Conservation (phyloP, 2,888 invertebrate genomes). For the Ophion obscuratus region DNA sequence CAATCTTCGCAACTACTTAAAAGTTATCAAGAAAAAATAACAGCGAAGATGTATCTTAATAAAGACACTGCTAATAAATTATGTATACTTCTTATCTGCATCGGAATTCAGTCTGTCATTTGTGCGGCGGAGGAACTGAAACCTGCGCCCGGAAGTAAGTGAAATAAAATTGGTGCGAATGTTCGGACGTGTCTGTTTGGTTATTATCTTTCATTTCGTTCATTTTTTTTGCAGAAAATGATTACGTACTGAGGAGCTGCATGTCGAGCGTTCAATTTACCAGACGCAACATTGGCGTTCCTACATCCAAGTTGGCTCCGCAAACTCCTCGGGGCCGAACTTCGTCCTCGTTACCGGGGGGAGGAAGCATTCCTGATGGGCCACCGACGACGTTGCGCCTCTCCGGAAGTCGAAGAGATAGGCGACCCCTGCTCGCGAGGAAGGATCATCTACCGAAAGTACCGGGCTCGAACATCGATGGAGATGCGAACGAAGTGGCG, state of each 20-base stretch:
- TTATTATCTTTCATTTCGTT: background rate
- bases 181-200: too few relatives aligned
- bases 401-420: slow-evolving; percentile 66
- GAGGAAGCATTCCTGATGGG: slow-evolving; percentile 69
- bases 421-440: slow-evolving; percentile 73
- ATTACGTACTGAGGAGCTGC: slow-evolving; percentile 79
- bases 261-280: slow-evolving; percentile 79
- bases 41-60: slow-evolving; percentile 30
- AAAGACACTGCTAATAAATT: slow-evolving; percentile 17
- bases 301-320: slow-evolving; percentile 1
- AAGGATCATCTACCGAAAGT: slow-evolving; percentile 77
- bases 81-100: slow-evolving; percentile 14
- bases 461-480: slow-evolving; percentile 53
- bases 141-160: slow-evolving; percentile 43
- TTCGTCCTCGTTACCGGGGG: background rate
- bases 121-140: slow-evolving; percentile 25
- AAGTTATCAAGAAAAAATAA: background rate
- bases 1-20: background rate
- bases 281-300: slow-evolving; percentile 60
- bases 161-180: background rate
- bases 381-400: slow-evolving; percentile 77
- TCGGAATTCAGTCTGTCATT: slow-evolving; percentile 36
- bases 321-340: slow-evolving; percentile 14
- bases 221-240: slow-evolving; percentile 72
- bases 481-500: slow-evolving; percentile 62